Percentiles rank a stretch among this genome's conserved stretches.
Evolutionary conservation across 2,888 invertebrate genomes (phyloP).

Genomic region (Lepeophtheirus nordmannii): DNA sequence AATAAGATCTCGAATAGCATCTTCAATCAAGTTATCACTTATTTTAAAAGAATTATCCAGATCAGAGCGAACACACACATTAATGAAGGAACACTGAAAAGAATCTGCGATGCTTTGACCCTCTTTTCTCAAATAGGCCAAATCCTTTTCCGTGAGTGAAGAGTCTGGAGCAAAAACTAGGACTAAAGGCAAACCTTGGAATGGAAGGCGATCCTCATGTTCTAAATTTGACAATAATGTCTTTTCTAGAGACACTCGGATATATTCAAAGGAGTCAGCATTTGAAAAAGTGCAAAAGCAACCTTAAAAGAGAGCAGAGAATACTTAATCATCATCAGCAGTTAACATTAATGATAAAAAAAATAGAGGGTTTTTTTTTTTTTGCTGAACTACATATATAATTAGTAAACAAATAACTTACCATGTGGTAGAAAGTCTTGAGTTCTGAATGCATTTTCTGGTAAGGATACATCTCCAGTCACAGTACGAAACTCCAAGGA

Average conservation of each 20-base stretch:
- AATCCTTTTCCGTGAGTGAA: slow-evolving; percentile 63
- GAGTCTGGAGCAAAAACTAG: slow-evolving; percentile 77
- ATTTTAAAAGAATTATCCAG: slow-evolving; percentile 28
- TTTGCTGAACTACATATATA: neutral
- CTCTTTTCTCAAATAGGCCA: slow-evolving; percentile 61
- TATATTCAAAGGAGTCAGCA: slow-evolving; percentile 41
- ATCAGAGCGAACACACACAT: slow-evolving; percentile 39
- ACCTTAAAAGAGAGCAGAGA: slow-evolving; percentile 31
- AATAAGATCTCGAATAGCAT: slow-evolving; percentile 56
- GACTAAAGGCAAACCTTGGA: slow-evolving; percentile 71
- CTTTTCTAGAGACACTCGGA: slow-evolving; percentile 67
- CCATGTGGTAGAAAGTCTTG: slow-evolving; percentile 80
- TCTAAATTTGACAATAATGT: slow-evolving; percentile 74
- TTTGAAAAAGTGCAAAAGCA: slow-evolving; percentile 55
- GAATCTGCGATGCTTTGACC: slow-evolving; percentile 32
- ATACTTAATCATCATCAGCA: neutral
- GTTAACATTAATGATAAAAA: neutral
- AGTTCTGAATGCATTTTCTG: slow-evolving; percentile 62
- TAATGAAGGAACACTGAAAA: slow-evolving; percentile 69
- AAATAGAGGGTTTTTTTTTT: neutral
- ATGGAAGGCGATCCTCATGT: slow-evolving; percentile 69
- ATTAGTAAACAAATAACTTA: slow-evolving; percentile 34
- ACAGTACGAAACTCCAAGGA: slow-evolving; percentile 69
- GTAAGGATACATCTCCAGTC: slow-evolving; percentile 64
- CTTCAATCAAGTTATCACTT: slow-evolving; percentile 36